A percentile compares a stretch with the other conserved stretches of the same genome.
Evolutionary conservation across 2,113 vertebrate genomes (phyloP).

Genomic region (Helogale parvula): DNA sequence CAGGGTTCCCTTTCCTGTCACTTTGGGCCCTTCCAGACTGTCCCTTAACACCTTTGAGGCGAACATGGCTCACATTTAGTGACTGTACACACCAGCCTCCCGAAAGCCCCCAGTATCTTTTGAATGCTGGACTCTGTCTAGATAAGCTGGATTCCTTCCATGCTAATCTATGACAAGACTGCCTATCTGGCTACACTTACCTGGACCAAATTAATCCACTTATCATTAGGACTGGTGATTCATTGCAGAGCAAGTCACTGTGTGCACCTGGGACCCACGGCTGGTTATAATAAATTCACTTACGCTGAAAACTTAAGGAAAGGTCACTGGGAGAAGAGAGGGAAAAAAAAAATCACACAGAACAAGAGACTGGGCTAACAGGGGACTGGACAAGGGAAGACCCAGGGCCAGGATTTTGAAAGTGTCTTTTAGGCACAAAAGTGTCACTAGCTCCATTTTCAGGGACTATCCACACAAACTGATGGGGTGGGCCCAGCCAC

Average conservation of each 20-base stretch:
- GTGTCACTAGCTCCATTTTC: background rate
- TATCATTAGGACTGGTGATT: no score
- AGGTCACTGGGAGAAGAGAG: background rate
- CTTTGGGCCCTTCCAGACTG: background rate
- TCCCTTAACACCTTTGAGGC: background rate
- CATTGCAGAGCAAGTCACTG: background rate
- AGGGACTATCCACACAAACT: background rate
- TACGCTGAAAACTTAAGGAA: background rate
- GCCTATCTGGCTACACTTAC: background rate
- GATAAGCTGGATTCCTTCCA: background rate
- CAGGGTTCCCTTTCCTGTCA: no score
- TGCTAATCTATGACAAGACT: background rate
- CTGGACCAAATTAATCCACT: background rate
- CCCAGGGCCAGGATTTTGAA: background rate
- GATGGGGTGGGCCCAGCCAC: background rate
- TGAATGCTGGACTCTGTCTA: background rate
- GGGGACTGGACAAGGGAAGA: background rate
- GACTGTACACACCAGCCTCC: background rate
- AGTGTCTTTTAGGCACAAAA: background rate
- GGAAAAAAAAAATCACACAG: background rate
- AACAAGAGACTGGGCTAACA: background rate
- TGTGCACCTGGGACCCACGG: accelerated
- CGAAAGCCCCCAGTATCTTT: background rate
- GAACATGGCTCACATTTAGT: background rate
- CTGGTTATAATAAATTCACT: background rate